phyloP scores from a whole-genome alignment of 2,888 invertebrate genomes.

The Bedellia somnulentella region DNA sequence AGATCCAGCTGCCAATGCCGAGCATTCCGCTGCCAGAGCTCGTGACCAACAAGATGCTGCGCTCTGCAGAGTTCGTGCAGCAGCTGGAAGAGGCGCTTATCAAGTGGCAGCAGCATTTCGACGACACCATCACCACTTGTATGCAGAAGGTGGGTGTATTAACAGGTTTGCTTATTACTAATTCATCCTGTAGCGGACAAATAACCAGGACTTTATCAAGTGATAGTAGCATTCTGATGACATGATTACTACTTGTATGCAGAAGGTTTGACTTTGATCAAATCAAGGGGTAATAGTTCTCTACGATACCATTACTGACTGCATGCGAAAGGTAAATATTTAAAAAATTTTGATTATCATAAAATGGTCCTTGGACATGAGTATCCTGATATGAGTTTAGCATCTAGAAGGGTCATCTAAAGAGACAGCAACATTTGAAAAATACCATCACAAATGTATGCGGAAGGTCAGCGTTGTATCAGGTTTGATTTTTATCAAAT shows the following conservation, averaged over 20 bases:
- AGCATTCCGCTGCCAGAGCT: constrained; percentile 52
- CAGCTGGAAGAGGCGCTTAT: constrained; percentile 65
- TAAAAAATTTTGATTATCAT: too few relatives aligned
- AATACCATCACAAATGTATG: too few relatives aligned
- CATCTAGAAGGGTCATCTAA: too few relatives aligned
- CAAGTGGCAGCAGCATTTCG: constrained; percentile 69
- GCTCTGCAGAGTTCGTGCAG: constrained; percentile 49
- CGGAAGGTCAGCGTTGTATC: constrained; percentile 27
- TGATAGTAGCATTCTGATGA: constrained; percentile 69
- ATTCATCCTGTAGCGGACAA: background rate
- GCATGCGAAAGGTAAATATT: too few relatives aligned
- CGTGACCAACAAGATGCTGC: constrained; percentile 27
- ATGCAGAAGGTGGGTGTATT: constrained; percentile 46
- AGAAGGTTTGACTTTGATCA: too few relatives aligned
- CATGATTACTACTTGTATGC: constrained; percentile 52
- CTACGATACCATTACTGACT: too few relatives aligned
- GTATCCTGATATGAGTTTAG: too few relatives aligned
- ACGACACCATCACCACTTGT: constrained; percentile 54
- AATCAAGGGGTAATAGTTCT: too few relatives aligned
- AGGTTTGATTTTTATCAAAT: background rate
- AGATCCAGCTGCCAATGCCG: constrained; percentile 67
- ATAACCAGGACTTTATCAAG: constrained; percentile 58
- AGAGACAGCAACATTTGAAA: too few relatives aligned
- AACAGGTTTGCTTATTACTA: background rate
- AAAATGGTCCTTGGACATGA: too few relatives aligned